Percentiles rank a stretch among this genome's conserved stretches.
These are phyloP conservation scores for Puma concolor DNA, from an alignment of 2,113 vertebrate species.

Conservation along the genomic window DNA sequence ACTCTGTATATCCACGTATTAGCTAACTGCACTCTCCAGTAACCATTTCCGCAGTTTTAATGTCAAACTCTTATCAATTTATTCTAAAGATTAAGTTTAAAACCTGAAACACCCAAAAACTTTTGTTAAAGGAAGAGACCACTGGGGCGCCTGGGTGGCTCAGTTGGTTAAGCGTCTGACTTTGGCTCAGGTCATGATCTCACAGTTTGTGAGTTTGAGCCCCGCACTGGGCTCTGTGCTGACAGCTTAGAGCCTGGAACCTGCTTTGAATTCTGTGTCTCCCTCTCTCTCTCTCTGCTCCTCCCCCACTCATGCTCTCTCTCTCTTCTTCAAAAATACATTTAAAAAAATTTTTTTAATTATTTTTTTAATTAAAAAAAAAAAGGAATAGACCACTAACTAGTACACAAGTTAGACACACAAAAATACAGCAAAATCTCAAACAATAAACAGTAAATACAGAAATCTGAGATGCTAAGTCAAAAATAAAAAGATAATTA, in stretches of 20 bases:
- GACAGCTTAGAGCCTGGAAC: too few relatives aligned
- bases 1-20: background rate
- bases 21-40: background rate
- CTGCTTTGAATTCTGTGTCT: too few relatives aligned
- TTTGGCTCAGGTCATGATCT: too few relatives aligned
- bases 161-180: too few relatives aligned
- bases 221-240: too few relatives aligned
- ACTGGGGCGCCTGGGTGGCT: background rate
- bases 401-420: background rate
- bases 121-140: background rate
- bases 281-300: too few relatives aligned
- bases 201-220: too few relatives aligned
- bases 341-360: too few relatives aligned
- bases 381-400: background rate
- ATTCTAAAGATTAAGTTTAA: slow-evolving; percentile 46
- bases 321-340: too few relatives aligned
- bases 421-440: slow-evolving; percentile 28
- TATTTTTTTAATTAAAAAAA: too few relatives aligned
- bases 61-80: slow-evolving; percentile 21
- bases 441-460: slow-evolving; percentile 33
- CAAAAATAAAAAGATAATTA: slow-evolving; percentile 40
- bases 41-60: background rate
- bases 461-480: slow-evolving; percentile 43
- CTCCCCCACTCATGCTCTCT: too few relatives aligned
- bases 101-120: slow-evolving; percentile 27